A percentile compares a stretch with the other conserved stretches of the same genome.
Conservation (phyloP, 2,888 invertebrate species). For the Scelioninae gen. 1 region DNA sequence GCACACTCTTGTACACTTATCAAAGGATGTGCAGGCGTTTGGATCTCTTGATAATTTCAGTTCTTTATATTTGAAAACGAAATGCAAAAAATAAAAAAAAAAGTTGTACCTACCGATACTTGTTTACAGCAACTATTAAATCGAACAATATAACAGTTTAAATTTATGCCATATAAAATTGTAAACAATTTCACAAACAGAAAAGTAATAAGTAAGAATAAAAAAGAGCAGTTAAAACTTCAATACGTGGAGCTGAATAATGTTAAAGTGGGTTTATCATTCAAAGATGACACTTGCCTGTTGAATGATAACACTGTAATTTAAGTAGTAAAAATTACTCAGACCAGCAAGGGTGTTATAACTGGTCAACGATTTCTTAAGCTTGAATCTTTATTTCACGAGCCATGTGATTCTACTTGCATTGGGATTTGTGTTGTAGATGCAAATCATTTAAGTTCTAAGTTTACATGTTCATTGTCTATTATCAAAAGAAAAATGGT, state of each 20-base stretch:
- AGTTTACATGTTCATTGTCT: conserved; percentile 7
- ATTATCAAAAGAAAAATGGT: conserved; percentile 12
- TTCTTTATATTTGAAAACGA: conserved; percentile 15
- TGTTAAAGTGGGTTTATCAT: background rate
- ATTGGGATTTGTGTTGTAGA: conserved; percentile 16
- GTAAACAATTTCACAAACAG: background rate
- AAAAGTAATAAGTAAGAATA: background rate
- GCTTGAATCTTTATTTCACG: conserved; percentile 13
- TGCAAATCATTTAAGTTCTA: background rate
- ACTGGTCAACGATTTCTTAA: conserved; percentile 4
- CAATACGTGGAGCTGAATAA: background rate
- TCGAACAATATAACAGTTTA: conserved; percentile 7
- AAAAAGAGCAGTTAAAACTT: background rate
- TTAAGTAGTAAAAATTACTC: conserved; percentile 9
- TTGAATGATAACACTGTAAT: conserved; percentile 23
- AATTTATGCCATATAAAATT: conserved; percentile 9
- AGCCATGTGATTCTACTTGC: conserved; percentile 8
- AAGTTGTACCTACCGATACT: conserved; percentile 20
- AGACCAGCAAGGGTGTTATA: background rate
- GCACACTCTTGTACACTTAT: conserved; percentile 12
- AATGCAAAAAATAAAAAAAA: conserved; percentile 15
- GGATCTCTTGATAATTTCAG: conserved; percentile 8
- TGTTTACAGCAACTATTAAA: conserved; percentile 36
- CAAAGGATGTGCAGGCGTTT: conserved; percentile 8
- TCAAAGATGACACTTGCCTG: conserved; percentile 35